phyloP scores from a whole-genome alignment of 2,888 invertebrate genomes.

The Hyppa rectilinea region DNA sequence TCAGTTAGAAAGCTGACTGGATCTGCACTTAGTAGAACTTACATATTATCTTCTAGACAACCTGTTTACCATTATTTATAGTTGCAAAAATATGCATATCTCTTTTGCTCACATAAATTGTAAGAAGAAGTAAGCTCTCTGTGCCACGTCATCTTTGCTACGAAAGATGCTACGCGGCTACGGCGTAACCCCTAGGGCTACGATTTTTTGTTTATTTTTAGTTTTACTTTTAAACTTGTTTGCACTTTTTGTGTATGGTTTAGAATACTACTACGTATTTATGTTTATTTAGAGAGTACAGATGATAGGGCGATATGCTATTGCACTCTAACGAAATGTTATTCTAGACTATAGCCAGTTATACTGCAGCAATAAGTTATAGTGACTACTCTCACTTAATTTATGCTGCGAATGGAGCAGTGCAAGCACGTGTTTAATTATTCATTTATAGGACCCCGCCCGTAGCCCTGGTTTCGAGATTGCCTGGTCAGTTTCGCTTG shows the following conservation, averaged over 20 bases:
- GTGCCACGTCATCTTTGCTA: constrained; percentile 68
- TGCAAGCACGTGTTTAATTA: constrained; percentile 67
- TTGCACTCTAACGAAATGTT: constrained; percentile 16
- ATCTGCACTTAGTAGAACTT: constrained; percentile 14
- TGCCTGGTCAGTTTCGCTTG: constrained; percentile 50
- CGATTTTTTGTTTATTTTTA: constrained; percentile 29
- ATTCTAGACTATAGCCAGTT: constrained; percentile 24
- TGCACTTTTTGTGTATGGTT: constrained; percentile 1
- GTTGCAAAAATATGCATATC: constrained; percentile 20
- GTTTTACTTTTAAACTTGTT: constrained; percentile 2
- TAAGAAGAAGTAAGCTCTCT: constrained; percentile 15
- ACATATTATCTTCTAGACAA: constrained; percentile 10
- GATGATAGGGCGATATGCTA: constrained; percentile 14
- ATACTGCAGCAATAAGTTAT: constrained; percentile 39
- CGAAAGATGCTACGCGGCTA: constrained; percentile 68
- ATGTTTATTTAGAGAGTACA: not conserved
- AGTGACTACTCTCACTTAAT: constrained; percentile 53
- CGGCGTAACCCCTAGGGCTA: constrained; percentile 54
- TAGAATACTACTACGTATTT: not conserved
- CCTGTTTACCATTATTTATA: constrained; percentile 32
- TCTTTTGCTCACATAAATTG: not conserved
- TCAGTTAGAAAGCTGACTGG: constrained; percentile 27
- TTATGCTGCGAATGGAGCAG: constrained; percentile 46
- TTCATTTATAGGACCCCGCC: constrained; percentile 65
- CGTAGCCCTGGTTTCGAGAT: constrained; percentile 58